phyloP scores from a whole-genome alignment of 2,888 invertebrate genomes.

The Syrphus vitripennis region DNA sequence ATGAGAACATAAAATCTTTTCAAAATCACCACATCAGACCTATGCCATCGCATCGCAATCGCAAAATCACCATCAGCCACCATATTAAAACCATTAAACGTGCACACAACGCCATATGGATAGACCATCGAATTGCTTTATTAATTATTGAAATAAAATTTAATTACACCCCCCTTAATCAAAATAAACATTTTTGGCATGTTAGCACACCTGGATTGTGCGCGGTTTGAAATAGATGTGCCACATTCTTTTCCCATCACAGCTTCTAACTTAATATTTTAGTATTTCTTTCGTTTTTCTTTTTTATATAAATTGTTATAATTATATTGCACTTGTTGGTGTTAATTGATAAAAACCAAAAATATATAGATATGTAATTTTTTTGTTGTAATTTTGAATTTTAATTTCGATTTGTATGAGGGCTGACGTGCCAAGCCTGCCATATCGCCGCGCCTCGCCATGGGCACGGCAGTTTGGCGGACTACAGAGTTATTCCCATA shows the following conservation, averaged over 20 bases:
- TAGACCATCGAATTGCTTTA: slow-evolving; percentile 39
- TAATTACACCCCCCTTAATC: slow-evolving; percentile 48
- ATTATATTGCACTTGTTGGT: slow-evolving; percentile 13
- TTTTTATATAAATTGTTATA: slow-evolving; percentile 3
- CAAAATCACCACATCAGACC: slow-evolving; percentile 12
- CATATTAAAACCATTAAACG: slow-evolving; percentile 39
- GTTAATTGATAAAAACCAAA: slow-evolving; percentile 32
- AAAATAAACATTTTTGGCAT: slow-evolving; percentile 47
- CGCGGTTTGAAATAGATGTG: slow-evolving; percentile 22
- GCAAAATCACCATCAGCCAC: not conserved
- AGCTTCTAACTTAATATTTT: slow-evolving; percentile 15
- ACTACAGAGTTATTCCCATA: not conserved
- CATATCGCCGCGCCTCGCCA: not conserved
- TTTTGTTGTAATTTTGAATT: not conserved
- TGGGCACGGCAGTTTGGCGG: not conserved
- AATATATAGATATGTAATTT: not conserved
- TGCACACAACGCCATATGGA: not conserved
- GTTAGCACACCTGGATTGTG: slow-evolving; percentile 47
- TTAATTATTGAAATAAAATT: slow-evolving; percentile 57
- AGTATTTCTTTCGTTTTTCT: not conserved
- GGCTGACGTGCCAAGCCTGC: not conserved
- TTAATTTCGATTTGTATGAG: not conserved
- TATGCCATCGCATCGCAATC: not conserved
- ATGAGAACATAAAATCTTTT: slow-evolving; percentile 21
- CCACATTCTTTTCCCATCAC: slow-evolving; percentile 10